These are phyloP conservation scores for Indicator indicator DNA, from an alignment of 2,113 vertebrate species.

Conservation along the genomic window DNA sequence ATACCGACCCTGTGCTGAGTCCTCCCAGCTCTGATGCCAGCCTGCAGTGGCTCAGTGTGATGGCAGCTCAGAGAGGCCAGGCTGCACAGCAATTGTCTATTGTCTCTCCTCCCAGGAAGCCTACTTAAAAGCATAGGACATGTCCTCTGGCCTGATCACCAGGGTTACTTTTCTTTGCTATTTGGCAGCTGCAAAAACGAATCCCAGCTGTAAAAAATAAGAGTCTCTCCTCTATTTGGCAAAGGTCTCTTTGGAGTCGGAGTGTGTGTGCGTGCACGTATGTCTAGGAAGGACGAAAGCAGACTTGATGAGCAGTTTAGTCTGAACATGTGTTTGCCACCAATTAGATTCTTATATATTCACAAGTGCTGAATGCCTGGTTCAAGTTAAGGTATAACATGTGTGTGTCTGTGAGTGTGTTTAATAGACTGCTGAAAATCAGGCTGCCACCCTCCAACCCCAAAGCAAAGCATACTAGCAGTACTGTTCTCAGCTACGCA, in stretches of 20 bases:
- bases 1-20: not conserved
- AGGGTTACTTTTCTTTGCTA: slow-evolving; percentile 32
- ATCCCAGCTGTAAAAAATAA: slow-evolving; percentile 31
- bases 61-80: not conserved
- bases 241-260: not conserved
- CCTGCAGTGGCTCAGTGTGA: accelerated
- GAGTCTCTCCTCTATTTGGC: slow-evolving; percentile 13
- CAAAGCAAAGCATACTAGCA: not conserved
- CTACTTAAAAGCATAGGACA: not conserved
- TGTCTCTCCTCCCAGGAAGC: slow-evolving; percentile 1
- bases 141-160: slow-evolving; percentile 37
- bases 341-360: not conserved
- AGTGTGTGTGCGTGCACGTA: not conserved
- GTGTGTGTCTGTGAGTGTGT: not conserved
- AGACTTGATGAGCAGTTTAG: not conserved
- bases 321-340: not conserved
- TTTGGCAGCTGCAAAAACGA: slow-evolving; percentile 44
- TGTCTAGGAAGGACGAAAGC: not conserved
- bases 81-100: not conserved
- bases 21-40: not conserved
- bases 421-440: not conserved
- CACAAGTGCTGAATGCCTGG: not conserved
- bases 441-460: not conserved
- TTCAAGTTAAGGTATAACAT: not conserved
- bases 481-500: not conserved